Evolutionary conservation across 1,140 invertebrate species (phyloP), one percentile per base, ranked within the genome.

Genomic region (Periplaneta americana): DNA sequence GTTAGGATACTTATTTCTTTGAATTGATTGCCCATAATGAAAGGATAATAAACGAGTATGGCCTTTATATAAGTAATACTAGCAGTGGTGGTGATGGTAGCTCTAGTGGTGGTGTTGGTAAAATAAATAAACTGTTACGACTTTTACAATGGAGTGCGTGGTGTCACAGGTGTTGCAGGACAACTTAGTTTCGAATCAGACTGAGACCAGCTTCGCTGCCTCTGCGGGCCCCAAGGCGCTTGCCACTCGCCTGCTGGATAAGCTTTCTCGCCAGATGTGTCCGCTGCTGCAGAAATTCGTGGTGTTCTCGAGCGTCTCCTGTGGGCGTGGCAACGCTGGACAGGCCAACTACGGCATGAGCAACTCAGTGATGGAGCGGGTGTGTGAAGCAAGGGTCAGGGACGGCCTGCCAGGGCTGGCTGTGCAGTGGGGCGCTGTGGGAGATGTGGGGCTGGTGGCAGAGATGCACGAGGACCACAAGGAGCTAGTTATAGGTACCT

Each of bases 391-490:
- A 39, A 36, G 85, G 15, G 48, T 74, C 74, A 31, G 57, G 35
- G 76, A 80, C 34, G 83, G 84, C 0, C 39, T 85, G 1, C 81
- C 83, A 74, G 85, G 77, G 28, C 66, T 84, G 39, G 84, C 84
- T 22, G 84, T 85, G 36, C 83, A 85, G 81, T 85, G 83, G 83
- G 84, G 93, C 57, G 92, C 92, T 37, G 88, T 94, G 75, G 93
- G 92, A 77, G 93, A 94, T 84, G 91, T 92, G 35, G 93, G 93
- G 78, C 85, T 94, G 9, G 91, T 97, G n/a, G 92, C 95, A 17
- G 94, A 96, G 83, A 93, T 93, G 89, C 94, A 95, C 86, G 95
- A 95, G 82, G 93, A 94, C 74, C 93, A 96, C n/a, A n/a, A n/a
- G n/a, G n/a, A n/a, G n/a, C n/a, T n/a, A n/a, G n/a, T n/a, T n/a